Percentiles rank a stretch among this genome's conserved stretches.
Evolutionary conservation across 2,888 invertebrate genomes (phyloP).

Genomic region (Lithosia quadra): DNA sequence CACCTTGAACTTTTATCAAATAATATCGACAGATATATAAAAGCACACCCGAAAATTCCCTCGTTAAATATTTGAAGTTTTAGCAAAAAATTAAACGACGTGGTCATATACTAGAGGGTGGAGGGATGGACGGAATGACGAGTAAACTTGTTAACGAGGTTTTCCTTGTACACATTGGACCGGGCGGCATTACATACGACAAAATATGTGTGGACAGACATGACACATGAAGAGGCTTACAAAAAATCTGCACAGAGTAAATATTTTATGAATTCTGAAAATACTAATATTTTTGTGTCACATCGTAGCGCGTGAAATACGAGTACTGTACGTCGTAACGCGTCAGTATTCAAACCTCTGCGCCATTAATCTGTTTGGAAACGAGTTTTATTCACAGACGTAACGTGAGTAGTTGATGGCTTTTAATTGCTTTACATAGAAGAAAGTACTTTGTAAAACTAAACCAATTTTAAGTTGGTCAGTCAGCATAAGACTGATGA

Average conservation of each 20-base stretch:
- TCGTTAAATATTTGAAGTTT: slow-evolving; percentile 40
- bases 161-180: slow-evolving; percentile 42
- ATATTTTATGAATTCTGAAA: slow-evolving; percentile 40
- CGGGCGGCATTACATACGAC: slow-evolving; percentile 32
- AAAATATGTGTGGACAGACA: slow-evolving; percentile 36
- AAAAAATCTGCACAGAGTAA: slow-evolving; percentile 32
- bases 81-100: slow-evolving; percentile 40
- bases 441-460: neutral
- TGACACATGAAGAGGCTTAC: slow-evolving; percentile 37
- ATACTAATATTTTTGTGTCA: slow-evolving; percentile 8
- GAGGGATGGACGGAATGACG: slow-evolving; percentile 34
- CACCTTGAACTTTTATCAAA: slow-evolving; percentile 23
- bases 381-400: neutral
- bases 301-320: neutral
- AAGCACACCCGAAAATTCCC: slow-evolving; percentile 25
- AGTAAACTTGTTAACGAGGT: slow-evolving; percentile 58
- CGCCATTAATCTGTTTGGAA: too few species aligned
- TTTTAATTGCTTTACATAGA: neutral
- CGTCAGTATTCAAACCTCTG: too few species aligned
- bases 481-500: too few species aligned
- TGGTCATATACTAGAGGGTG: slow-evolving; percentile 26
- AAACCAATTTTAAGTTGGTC: neutral
- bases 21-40: slow-evolving; percentile 24
- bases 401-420: neutral
- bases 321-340: neutral